phyloP scores from a whole-genome alignment of 2,113 vertebrate genomes.

The Scomber japonicus region DNA sequence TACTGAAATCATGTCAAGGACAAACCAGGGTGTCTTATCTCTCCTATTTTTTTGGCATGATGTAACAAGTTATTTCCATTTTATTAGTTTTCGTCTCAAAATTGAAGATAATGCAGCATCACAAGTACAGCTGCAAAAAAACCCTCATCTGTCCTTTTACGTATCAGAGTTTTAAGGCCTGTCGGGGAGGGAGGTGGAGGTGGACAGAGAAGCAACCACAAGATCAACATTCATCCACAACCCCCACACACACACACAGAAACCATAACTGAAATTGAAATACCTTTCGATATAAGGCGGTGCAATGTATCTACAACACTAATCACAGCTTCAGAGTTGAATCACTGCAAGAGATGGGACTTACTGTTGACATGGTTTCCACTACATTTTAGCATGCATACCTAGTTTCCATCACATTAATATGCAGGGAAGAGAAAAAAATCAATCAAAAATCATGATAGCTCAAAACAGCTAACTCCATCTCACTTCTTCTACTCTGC shows the following conservation, averaged over 20 bases:
- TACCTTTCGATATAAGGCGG: no score
- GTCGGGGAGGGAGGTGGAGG: neutral
- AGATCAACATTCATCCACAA: neutral
- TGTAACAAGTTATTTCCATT: constrained; percentile 34
- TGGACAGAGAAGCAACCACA: constrained; percentile 10
- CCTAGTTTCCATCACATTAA: no score
- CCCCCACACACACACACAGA: constrained; percentile 12
- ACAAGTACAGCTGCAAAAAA: neutral
- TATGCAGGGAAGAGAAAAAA: no score
- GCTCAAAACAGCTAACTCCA: no score
- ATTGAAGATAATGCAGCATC: constrained; percentile 47
- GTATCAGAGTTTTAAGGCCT: neutral
- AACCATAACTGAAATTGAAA: neutral
- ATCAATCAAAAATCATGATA: neutral
- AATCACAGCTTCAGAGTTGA: neutral
- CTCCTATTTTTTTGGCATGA: constrained; percentile 23
- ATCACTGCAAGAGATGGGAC: neutral
- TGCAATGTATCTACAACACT: no score
- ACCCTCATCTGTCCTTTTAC: neutral
- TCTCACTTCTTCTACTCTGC: neutral
- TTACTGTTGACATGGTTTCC: no score
- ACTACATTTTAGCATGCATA: no score
- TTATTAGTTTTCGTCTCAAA: constrained; percentile 55
- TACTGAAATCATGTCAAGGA: constrained; percentile 64
- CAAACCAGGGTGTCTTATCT: constrained; percentile 52